Evolutionary conservation across 2,113 vertebrate genomes (phyloP).

Genomic region (Paradoxurus hermaphroditus): DNA sequence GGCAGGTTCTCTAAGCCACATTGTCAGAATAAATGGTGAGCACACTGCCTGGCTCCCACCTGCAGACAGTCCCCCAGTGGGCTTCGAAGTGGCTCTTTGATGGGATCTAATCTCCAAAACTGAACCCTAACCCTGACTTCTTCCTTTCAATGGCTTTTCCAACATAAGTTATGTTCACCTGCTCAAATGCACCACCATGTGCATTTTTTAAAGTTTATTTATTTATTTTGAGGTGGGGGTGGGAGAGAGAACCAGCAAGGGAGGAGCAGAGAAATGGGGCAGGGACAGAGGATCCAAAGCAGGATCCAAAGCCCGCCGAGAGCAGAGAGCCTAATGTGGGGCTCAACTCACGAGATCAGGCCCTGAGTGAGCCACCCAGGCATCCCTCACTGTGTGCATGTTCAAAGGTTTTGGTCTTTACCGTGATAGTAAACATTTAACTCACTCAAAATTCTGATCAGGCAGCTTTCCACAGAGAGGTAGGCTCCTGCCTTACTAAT

Average conservation of each 20-base stretch:
- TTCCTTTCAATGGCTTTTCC: constrained; percentile 18
- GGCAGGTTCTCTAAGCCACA: background rate
- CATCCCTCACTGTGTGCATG: background rate
- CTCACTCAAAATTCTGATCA: background rate
- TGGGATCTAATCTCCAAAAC: background rate
- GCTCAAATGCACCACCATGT: background rate
- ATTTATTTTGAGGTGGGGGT: no score
- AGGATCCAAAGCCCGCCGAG: no score
- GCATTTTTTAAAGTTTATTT: background rate
- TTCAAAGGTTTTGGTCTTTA: constrained; percentile 26
- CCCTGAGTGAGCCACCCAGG: no score
- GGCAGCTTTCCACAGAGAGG: background rate
- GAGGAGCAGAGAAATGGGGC: no score
- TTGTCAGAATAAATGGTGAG: background rate
- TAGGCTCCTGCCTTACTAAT: background rate
- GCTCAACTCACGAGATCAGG: no score
- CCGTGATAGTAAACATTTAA: background rate
- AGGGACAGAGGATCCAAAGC: no score
- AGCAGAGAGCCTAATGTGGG: no score
- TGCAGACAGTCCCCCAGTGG: background rate
- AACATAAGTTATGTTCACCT: background rate
- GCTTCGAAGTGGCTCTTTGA: background rate
- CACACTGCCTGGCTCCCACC: background rate
- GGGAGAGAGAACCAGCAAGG: no score
- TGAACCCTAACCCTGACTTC: background rate